A percentile compares a stretch with the other conserved stretches of the same genome.
These are phyloP conservation scores for Nineta flava DNA, from an alignment of 2,888 invertebrate species.

Conservation along the genomic window DNA sequence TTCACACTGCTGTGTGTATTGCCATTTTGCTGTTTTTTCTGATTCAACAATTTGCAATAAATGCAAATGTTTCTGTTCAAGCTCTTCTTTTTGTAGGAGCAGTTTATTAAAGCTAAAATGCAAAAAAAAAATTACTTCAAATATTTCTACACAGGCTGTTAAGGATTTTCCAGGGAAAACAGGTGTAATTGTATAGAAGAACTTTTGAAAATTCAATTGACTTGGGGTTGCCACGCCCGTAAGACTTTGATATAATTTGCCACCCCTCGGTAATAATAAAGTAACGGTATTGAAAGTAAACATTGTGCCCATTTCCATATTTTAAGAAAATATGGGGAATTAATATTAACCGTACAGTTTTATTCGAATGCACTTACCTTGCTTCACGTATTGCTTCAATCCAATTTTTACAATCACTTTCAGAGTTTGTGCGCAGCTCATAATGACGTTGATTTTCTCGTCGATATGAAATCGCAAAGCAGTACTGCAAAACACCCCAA, in stretches of 20 bases:
- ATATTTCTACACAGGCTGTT: not conserved
- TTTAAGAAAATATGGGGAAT: too few relatives aligned
- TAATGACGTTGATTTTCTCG: constrained; percentile 76
- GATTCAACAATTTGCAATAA: constrained; percentile 79
- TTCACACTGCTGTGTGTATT: constrained; percentile 84
- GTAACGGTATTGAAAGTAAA: too few relatives aligned
- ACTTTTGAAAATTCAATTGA: too few relatives aligned
- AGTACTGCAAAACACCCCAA: constrained; percentile 59
- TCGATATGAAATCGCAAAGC: constrained; percentile 76
- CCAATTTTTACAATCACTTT: constrained; percentile 80
- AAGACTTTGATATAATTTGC: too few relatives aligned
- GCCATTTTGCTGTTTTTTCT: constrained; percentile 84
- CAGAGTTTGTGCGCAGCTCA: constrained; percentile 68
- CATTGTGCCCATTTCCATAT: too few relatives aligned
- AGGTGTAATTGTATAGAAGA: too few relatives aligned
- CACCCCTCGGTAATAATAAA: too few relatives aligned
- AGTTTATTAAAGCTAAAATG: constrained; percentile 70
- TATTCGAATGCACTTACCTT: too few relatives aligned
- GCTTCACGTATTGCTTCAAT: constrained; percentile 77
- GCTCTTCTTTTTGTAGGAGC: constrained; percentile 72
- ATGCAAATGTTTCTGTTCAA: constrained; percentile 84
- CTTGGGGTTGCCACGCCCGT: too few relatives aligned
- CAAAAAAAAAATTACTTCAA: constrained; percentile 7
- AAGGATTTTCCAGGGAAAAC: not conserved
- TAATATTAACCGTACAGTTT: too few relatives aligned